phyloP scores from a whole-genome alignment of 2,888 invertebrate species.

The Lucinisca nassula region DNA sequence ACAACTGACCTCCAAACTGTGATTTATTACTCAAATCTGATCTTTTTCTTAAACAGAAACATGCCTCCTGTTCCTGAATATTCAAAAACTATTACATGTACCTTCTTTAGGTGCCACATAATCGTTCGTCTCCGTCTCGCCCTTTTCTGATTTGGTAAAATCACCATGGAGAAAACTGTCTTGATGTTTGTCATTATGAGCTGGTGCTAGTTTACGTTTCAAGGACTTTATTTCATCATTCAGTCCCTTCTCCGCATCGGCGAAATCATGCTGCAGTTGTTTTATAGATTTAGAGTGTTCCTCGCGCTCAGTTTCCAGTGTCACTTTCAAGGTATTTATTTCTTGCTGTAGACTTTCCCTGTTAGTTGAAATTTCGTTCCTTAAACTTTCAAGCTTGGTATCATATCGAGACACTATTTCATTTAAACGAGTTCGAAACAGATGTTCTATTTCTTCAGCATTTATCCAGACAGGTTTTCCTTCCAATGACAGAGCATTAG shows the following conservation, averaged over 20 bases:
- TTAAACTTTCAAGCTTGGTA: background rate
- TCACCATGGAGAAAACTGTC: background rate
- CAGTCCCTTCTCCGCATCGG: background rate
- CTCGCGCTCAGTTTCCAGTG: background rate
- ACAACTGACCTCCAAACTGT: too few species aligned
- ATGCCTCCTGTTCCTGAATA: background rate
- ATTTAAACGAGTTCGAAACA: background rate
- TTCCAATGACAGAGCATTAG: too few species aligned
- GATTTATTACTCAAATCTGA: background rate
- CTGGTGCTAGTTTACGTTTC: background rate
- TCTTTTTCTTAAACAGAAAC: background rate
- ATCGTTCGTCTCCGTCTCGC: background rate
- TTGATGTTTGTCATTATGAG: background rate
- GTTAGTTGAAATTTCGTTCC: background rate
- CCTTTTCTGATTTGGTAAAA: background rate
- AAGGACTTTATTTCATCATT: background rate
- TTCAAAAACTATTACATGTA: background rate
- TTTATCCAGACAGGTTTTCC: too few species aligned
- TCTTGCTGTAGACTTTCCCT: background rate
- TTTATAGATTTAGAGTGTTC: background rate
- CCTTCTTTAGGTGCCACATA: background rate
- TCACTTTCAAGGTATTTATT: background rate
- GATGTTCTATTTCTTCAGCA: background rate
- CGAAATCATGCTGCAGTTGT: background rate
- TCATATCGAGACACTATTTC: too few species aligned